Evolutionary conservation across 2,888 invertebrate species (phyloP).

Genomic region (Malacosoma neustria): DNA sequence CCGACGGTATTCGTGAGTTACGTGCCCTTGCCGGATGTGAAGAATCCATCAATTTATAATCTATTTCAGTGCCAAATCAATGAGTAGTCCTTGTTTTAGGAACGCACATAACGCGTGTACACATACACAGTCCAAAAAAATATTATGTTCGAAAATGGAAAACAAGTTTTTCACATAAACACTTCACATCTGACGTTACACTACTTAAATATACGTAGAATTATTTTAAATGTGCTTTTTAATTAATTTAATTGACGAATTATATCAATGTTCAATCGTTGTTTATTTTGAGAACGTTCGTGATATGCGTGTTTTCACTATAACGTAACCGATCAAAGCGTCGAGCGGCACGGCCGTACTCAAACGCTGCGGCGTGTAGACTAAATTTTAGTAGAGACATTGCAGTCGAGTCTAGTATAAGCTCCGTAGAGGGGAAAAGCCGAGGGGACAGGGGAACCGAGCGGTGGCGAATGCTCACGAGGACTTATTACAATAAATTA

Average conservation of each 20-base stretch:
- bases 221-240: no score
- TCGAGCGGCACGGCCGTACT: conserved; percentile 65
- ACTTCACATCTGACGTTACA: conserved; percentile 31
- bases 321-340: conserved; percentile 54
- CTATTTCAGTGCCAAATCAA: conserved; percentile 47
- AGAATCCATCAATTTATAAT: conserved; percentile 70
- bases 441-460: conserved; percentile 61
- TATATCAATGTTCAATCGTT: conserved; percentile 26
- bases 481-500: conserved; percentile 71
- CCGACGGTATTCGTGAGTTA: conserved; percentile 63
- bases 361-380: conserved; percentile 64
- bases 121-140: conserved; percentile 13
- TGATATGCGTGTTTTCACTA: conserved; percentile 61
- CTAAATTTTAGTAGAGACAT: conserved; percentile 57
- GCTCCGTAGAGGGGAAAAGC: conserved; percentile 44
- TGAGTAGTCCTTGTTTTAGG: conserved; percentile 43
- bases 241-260: conserved; percentile 9
- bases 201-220: conserved; percentile 8
- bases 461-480: conserved; percentile 69
- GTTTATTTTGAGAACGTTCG: conserved; percentile 38
- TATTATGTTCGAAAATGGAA: conserved; percentile 15
- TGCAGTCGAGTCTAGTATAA: conserved; percentile 64
- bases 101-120: conserved; percentile 35
- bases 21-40: conserved; percentile 64
- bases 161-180: conserved; percentile 36